Percentiles rank a stretch among this genome's conserved stretches.
These are phyloP conservation scores for Glossosoma conforme DNA, from an alignment of 1,140 invertebrate species.

Conservation along the genomic window DNA sequence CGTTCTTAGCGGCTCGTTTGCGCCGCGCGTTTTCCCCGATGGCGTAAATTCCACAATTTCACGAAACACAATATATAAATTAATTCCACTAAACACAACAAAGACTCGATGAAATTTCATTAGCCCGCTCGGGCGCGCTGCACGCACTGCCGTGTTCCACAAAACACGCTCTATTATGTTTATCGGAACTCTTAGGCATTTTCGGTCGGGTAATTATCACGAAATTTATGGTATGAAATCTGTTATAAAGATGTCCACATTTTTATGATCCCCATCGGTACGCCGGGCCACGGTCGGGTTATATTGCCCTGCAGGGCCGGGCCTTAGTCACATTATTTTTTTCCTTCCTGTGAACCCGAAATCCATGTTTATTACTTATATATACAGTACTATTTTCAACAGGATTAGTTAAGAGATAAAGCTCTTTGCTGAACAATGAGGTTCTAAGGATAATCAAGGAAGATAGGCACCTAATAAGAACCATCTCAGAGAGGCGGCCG, in stretches of 20 bases:
- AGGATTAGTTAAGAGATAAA: no score
- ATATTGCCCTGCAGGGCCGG: neutral
- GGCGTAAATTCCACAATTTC: conserved; percentile 15
- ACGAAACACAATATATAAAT: conserved; percentile 14
- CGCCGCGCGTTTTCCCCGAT: no score
- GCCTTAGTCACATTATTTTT: no score
- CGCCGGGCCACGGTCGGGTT: neutral
- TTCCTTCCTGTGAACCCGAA: no score
- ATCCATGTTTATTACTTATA: no score
- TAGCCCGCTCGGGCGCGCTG: conserved; percentile 9
- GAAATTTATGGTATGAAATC: conserved; percentile 27
- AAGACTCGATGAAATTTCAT: conserved; percentile 25
- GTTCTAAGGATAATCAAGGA: no score
- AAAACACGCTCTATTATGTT: conserved; percentile 2
- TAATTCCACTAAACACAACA: conserved; percentile 26
- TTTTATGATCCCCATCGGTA: conserved; percentile 19
- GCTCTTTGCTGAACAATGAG: no score
- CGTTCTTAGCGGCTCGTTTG: no score
- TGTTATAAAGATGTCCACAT: conserved; percentile 29
- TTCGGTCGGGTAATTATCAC: conserved; percentile 26
- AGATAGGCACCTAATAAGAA: no score
- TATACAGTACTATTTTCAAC: no score
- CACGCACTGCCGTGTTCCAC: conserved; percentile 11
- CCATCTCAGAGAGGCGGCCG: no score
- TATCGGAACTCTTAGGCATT: conserved; percentile 21